A percentile compares a stretch with the other conserved stretches of the same genome.
phyloP scores from a whole-genome alignment of 2,888 invertebrate species.

The Euplagia quadripunctaria region DNA sequence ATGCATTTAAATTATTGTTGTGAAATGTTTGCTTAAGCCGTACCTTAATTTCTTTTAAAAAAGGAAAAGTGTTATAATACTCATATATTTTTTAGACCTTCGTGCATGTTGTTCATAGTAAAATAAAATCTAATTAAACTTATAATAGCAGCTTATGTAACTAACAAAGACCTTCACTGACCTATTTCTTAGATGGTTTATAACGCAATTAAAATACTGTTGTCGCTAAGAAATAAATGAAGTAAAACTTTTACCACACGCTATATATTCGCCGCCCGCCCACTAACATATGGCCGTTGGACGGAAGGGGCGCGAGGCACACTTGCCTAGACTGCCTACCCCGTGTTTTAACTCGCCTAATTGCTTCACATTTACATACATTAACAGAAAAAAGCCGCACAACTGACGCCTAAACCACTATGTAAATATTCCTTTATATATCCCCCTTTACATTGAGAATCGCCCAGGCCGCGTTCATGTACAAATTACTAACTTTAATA shows the following conservation, averaged over 20 bases:
- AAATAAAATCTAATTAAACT: constrained; percentile 12
- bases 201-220: constrained; percentile 43
- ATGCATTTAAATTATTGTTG: too few species aligned
- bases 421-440: constrained; percentile 69
- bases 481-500: constrained; percentile 70
- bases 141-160: constrained; percentile 4
- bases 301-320: constrained; percentile 80
- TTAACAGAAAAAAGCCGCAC: constrained; percentile 82
- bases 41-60: background rate
- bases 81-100: background rate
- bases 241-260: constrained; percentile 54
- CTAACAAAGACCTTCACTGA: constrained; percentile 26
- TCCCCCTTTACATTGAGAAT: constrained; percentile 62
- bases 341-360: constrained; percentile 87
- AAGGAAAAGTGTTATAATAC: background rate
- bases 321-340: constrained; percentile 85
- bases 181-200: constrained; percentile 22
- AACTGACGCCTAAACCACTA: constrained; percentile 80
- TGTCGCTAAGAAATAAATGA: constrained; percentile 34
- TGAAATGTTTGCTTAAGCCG: background rate
- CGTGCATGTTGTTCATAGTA: background rate
- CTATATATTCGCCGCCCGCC: constrained; percentile 71
- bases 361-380: constrained; percentile 87
- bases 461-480: constrained; percentile 67
- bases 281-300: constrained; percentile 79